Percentiles rank a stretch among this genome's conserved stretches.
These are phyloP conservation scores for Antheraea assamensis DNA, from an alignment of 2,888 invertebrate genomes.

Conservation along the genomic window DNA sequence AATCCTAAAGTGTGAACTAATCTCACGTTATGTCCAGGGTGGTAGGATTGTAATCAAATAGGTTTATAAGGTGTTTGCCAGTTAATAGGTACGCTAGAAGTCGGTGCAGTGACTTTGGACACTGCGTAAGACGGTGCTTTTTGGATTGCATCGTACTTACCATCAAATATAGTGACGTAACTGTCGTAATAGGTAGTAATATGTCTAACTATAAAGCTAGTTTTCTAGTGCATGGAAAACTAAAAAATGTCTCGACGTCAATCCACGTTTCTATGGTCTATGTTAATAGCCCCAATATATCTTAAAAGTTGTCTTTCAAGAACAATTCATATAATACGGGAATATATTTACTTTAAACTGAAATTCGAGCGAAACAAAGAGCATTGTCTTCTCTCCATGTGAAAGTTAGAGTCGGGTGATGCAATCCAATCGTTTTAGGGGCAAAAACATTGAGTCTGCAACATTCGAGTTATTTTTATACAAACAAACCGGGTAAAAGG, in stretches of 20 bases:
- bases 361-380: constrained; percentile 37
- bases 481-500: constrained; percentile 37
- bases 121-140: too few species aligned
- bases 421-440: constrained; percentile 55
- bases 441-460: constrained; percentile 51
- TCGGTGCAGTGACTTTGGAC: too few species aligned
- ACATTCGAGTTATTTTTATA: constrained; percentile 47
- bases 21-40: background rate
- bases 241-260: background rate
- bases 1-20: background rate
- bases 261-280: background rate
- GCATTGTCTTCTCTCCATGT: constrained; percentile 52
- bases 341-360: background rate
- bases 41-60: too few species aligned
- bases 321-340: background rate
- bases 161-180: too few species aligned
- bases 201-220: too few species aligned
- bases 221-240: too few species aligned
- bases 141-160: too few species aligned
- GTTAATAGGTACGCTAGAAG: too few species aligned
- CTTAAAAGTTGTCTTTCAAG: background rate
- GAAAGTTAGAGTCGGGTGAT: constrained; percentile 32
- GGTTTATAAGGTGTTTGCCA: too few species aligned
- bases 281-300: background rate
- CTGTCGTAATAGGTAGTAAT: too few species aligned